Conservation (phyloP, 2,888 invertebrate genomes). For the Conus canariensis region DNA sequence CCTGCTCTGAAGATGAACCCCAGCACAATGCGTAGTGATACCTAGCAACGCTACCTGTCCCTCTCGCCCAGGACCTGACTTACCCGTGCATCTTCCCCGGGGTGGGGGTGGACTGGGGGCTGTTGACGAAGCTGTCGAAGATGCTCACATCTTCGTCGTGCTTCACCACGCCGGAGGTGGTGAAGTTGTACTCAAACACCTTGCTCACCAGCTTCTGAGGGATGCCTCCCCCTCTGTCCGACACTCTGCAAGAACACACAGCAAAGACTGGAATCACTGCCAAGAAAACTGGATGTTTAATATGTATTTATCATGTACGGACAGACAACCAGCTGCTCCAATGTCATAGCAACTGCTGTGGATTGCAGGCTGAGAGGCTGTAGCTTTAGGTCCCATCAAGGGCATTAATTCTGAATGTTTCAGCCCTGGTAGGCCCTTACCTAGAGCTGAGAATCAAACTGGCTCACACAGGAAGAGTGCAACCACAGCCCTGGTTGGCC, state of each 20-base stretch:
- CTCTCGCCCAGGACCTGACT: conserved; percentile 37
- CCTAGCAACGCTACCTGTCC: neutral
- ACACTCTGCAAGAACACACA: neutral
- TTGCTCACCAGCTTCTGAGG: conserved; percentile 75
- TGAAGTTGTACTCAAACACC: conserved; percentile 81
- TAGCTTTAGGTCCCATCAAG: too few relatives aligned
- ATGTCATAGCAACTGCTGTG: too few relatives aligned
- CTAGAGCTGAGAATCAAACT: too few relatives aligned
- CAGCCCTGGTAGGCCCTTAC: too few relatives aligned
- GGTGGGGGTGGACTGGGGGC: conserved; percentile 74
- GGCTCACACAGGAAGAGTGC: too few relatives aligned
- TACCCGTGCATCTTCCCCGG: conserved; percentile 81
- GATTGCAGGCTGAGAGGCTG: too few relatives aligned
- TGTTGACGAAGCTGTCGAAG: conserved; percentile 77
- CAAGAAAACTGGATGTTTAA: neutral
- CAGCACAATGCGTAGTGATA: too few relatives aligned
- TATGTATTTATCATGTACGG: too few relatives aligned
- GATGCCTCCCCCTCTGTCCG: conserved; percentile 62
- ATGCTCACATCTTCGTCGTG: conserved; percentile 77
- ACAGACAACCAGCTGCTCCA: too few relatives aligned
- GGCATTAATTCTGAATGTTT: too few relatives aligned
- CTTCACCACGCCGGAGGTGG: conserved; percentile 77
- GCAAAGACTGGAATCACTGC: neutral
- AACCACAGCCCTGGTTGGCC: too few relatives aligned
- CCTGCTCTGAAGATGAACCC: too few relatives aligned